Evolutionary conservation across 1,140 invertebrate species (phyloP).

Genomic region (Rhyzopertha dominica): DNA sequence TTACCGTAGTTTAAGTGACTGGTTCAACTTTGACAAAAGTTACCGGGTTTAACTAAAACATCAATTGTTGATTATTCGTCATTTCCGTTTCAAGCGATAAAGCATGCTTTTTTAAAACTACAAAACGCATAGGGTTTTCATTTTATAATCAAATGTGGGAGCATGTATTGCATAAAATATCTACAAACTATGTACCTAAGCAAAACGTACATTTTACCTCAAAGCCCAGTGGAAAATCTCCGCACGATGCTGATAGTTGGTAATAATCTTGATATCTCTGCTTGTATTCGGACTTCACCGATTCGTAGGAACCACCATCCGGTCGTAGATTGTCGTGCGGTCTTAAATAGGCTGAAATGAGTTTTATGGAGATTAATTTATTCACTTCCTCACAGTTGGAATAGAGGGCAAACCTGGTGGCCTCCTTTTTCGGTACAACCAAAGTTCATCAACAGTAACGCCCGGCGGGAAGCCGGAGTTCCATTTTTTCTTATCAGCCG

Average conservation of each 20-base stretch:
- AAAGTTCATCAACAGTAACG: slow-evolving; percentile 53
- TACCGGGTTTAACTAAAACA: too few species aligned
- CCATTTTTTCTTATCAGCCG: slow-evolving; percentile 11
- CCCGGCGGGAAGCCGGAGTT: slow-evolving; percentile 45
- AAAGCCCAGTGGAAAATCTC: slow-evolving; percentile 7
- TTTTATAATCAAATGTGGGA: too few species aligned
- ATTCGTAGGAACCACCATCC: slow-evolving; percentile 36
- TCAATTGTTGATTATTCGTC: too few species aligned
- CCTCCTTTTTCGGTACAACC: slow-evolving; percentile 49
- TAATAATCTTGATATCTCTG: slow-evolving; percentile 28
- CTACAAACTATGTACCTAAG: too few species aligned
- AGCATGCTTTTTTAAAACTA: too few species aligned
- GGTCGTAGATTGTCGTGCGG: slow-evolving; percentile 22
- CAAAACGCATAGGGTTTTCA: too few species aligned
- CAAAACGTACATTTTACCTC: neutral
- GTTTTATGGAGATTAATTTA: neutral
- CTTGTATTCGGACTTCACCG: slow-evolving; percentile 38
- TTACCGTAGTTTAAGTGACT: too few species aligned
- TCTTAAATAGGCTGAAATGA: slow-evolving; percentile 12
- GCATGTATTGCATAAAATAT: too few species aligned
- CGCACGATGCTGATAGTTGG: slow-evolving; percentile 3
- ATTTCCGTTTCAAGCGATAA: too few species aligned
- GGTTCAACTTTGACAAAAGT: too few species aligned
- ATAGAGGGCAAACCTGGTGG: slow-evolving; percentile 21
- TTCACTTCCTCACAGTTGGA: slow-evolving; percentile 5